Evolutionary conservation across 2,113 vertebrate species (phyloP), one percentile per base, ranked within the genome.

Genomic region (Dasyprocta punctata): DNA sequence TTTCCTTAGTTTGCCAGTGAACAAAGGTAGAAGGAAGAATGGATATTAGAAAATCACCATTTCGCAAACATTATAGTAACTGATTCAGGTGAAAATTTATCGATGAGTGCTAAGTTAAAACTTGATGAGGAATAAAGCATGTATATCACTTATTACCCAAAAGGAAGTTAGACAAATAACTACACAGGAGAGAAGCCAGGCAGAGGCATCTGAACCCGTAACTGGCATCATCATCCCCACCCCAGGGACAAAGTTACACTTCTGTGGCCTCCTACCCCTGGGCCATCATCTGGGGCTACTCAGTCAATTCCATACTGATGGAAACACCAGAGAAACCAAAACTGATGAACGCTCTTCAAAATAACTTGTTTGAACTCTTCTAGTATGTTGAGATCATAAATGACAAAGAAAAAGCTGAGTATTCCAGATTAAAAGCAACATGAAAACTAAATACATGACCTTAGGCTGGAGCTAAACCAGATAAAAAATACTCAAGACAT

Each of bases 1-100:
- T n/a, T n/a, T n/a, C n/a, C 75, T 89, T 92, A 67, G n/a, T 73
- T 75, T 81, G 12, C 22, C 63, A 96, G 44, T 89, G 63, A 89
- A 75, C 71, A 75, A 92, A 81, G 75, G 44, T 16, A 81, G 58
- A 84, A 92, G 52, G 7, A 88, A 92, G 44, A 5, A 91, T 58
- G 30, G 44, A 75, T 65, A 41, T 4, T 44, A 94, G 49, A 94
- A 92, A 89, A 47, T 54, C 38, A 96, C 28, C 36, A 41, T 86
- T 89, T 94, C 92, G 7, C 78, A 96, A 88, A 89, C n/a, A 73
- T 67, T 67, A 69, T 11, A 85, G 28, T 63, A 77, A 63, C 12
- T 80, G 61, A 89, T 88, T 56, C 73, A 60, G 83, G 38, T 22
- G 85, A 86, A 16, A 81, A 67, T 83, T 83, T n/a, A 63, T 56